Evolutionary conservation across 2,113 vertebrate genomes (phyloP), one percentile per base, ranked within the genome.

Genomic region (Oxyruncus cristatus): DNA sequence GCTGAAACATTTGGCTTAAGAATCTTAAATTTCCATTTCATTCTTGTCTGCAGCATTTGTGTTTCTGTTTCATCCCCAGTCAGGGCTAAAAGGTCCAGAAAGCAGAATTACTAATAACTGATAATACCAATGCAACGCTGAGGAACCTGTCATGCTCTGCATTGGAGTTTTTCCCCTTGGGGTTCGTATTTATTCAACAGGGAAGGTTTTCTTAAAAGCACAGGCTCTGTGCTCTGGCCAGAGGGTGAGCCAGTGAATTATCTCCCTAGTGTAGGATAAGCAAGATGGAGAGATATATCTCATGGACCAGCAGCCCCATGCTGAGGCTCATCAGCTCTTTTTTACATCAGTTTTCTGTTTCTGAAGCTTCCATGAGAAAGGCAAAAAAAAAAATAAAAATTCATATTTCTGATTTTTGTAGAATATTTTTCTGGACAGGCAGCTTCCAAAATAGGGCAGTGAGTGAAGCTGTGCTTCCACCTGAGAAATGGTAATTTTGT

Each of bases 201-300:
- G 35, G 50, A 33, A 89, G 32, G 19, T 55, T 35, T 50, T 59
- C 22, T 67, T 46, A 5, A 58, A 76, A 79, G 44, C 71, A 58
- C 2, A 1, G 18, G 32, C 47, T 53, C 77, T 30, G 0, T 46
- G 33, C 41, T 68, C 5, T 32, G 71, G 30, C 35, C 5, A 2
- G 37, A 47, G 50, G 24, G 6, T 6, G 4, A 67, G 33, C n/a
- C 41, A 12, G 10, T 8, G 49, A 14, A 11, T 70, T 14, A 8
- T 49, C 32, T 66, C 5, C 1, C 82, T 67, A n/a, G 8, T 4
- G 1, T 24, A 11, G 18, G 32, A 52, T 14, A 21, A 61, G n/a
- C n/a, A 41, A 27, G 62, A 26, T 15, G 8, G 15, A 52, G 68
- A 62, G 24, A 8, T 14, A 1, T 2, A 6, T 24, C 37, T 3